Base-by-base conservation (phyloP, 2,888 invertebrate species). In the Chrysotoxum bicinctum region DNA sequence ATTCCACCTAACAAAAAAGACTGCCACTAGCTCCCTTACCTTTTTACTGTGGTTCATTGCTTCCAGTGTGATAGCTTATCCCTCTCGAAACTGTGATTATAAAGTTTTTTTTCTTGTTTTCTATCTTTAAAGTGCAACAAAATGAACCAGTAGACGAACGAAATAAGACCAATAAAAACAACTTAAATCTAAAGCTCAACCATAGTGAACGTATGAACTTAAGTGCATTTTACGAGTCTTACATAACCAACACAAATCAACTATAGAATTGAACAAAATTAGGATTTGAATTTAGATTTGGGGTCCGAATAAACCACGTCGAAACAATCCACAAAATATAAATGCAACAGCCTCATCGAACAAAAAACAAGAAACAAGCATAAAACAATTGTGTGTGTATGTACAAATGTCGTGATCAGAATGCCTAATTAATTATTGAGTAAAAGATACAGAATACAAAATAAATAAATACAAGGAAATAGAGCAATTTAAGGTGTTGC, bases 141-240 rank as follows among this genome's bases (percentile, higher is more conserved):
- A 72, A 70, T 64, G 12, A 77, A 52, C 56, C 52, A 54, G 66
- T 14, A 48, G 35, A 73, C 54, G 37, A 40, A 73, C 54, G 37
- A 68, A 56, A 48, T 12, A 37, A 74, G 40, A 48, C 23, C 16
- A 79, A 56, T 12, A 9, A 56, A 50, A 45, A 45, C 2, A 62
- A 43, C 26, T 5, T n/a, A 40, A 8, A 43, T 64, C 7, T 45
- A 68, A 62, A 23, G 48, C 58, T 1, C 32, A 80, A 74, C 40
- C 10, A 48, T 35, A 30, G 73, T 66, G 64, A 83, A 79, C 50
- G 83, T 78, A 78, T 78, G 79, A 84, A 84, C 70, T 79, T 58
- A 79, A 79, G 75, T 79, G 75, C 79, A 83, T 78, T 81, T 74
- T 70, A 75, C 79, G 26, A 66, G 37, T 37, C 50, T 79, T 84